These are phyloP conservation scores for Thaleichthys pacificus DNA, from an alignment of 2,797 vertebrate species.

Conservation along the genomic window DNA sequence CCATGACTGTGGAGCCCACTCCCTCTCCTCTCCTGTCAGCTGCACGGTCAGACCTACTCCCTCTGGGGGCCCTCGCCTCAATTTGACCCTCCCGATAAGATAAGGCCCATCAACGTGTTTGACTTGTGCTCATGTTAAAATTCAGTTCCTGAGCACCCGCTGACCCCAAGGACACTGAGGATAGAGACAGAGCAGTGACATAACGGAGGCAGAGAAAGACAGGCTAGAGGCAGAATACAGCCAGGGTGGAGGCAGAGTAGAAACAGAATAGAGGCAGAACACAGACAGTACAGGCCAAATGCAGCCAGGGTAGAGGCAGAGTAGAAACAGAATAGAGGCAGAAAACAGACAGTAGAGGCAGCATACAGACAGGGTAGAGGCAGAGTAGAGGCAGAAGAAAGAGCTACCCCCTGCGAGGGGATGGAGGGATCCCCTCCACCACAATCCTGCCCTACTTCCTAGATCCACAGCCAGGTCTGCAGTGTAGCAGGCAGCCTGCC, in stretches of 20 bases:
- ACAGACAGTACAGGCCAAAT: neutral
- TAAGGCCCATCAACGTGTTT: conserved; percentile 29
- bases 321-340: no score
- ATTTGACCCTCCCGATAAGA: conserved; percentile 46
- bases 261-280: neutral
- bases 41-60: neutral
- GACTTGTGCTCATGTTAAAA: conserved; percentile 37
- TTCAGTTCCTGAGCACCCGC: conserved; percentile 8
- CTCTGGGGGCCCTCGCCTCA: conserved; percentile 7
- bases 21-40: neutral
- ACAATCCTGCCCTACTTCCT: no score
- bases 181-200: no score
- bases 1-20: conserved; percentile 48
- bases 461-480: no score
- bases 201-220: neutral
- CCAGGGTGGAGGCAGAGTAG: neutral
- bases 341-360: no score
- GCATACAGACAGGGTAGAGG: no score
- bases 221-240: neutral
- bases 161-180: conserved; percentile 10
- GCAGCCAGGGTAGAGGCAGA: no score
- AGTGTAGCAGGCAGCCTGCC: no score
- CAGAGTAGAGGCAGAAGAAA: no score
- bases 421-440: no score
- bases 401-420: no score